Conservation (phyloP, 2,888 invertebrate genomes). For the Agrenia bidenticulata region DNA sequence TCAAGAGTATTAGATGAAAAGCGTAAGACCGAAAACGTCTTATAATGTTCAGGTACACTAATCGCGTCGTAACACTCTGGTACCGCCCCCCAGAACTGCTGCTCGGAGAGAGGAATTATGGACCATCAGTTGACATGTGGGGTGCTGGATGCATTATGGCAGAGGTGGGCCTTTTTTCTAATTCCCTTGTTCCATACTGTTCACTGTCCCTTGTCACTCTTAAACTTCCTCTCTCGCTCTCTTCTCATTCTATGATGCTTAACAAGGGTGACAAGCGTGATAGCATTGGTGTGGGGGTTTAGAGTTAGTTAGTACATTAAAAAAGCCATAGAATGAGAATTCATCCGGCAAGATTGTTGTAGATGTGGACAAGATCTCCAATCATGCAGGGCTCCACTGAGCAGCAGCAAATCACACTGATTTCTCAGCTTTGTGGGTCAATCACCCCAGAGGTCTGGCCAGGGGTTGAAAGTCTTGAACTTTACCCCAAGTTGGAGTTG, state of each 20-base stretch:
- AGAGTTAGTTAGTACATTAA: background rate
- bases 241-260: background rate
- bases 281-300: background rate
- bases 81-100: conserved; percentile 75
- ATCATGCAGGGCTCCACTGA: conserved; percentile 97
- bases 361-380: conserved; percentile 90
- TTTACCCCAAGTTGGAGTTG: conserved; percentile 84
- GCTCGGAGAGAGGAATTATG: conserved; percentile 87
- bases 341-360: conserved; percentile 2
- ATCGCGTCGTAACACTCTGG: conserved; percentile 86
- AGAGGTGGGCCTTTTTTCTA: conserved; percentile 59
- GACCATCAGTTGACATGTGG: conserved; percentile 95
- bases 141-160: conserved; percentile 99
- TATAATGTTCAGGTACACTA: conserved; percentile 75
- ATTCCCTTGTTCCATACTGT: background rate
- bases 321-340: background rate
- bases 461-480: conserved; percentile 82
- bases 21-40: background rate
- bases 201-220: conserved; percentile 8
- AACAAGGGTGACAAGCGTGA: background rate
- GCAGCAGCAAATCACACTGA: conserved; percentile 90
- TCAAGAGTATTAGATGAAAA: background rate
- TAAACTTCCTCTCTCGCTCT: background rate
- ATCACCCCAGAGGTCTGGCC: conserved; percentile 93
- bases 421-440: conserved; percentile 93